Evolutionary conservation across 2,888 invertebrate genomes (phyloP).

Genomic region (Slavum lentiscoides): DNA sequence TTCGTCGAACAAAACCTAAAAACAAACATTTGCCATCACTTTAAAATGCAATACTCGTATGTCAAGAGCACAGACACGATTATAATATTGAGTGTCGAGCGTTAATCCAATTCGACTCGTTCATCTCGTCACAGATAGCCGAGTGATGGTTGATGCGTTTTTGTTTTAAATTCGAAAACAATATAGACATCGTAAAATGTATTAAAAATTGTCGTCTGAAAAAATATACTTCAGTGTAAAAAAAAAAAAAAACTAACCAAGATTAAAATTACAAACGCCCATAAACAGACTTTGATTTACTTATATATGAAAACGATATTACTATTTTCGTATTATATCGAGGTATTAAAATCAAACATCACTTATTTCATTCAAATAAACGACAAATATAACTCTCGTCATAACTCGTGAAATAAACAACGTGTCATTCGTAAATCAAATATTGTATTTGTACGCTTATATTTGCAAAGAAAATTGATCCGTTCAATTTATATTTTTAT

Average conservation of each 20-base stretch:
- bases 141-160: neutral
- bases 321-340: neutral
- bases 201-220: no score
- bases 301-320: neutral
- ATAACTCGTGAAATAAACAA: neutral
- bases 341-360: neutral
- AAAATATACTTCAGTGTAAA: no score
- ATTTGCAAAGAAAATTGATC: neutral
- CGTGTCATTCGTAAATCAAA: neutral
- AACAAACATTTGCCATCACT: no score
- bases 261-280: neutral
- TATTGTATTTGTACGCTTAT: neutral
- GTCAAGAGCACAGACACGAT: neutral
- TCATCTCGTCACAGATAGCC: no score
- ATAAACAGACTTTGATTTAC: neutral
- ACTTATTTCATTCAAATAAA: neutral
- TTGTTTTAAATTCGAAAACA: neutral
- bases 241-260: no score
- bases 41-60: no score
- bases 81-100: no score
- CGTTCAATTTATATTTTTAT: no score
- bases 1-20: no score
- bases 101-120: no score
- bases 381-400: neutral
- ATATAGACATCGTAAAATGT: neutral